Evolutionary conservation across 2,888 invertebrate species (phyloP).

Genomic region (Stegophylla sp.): DNA sequence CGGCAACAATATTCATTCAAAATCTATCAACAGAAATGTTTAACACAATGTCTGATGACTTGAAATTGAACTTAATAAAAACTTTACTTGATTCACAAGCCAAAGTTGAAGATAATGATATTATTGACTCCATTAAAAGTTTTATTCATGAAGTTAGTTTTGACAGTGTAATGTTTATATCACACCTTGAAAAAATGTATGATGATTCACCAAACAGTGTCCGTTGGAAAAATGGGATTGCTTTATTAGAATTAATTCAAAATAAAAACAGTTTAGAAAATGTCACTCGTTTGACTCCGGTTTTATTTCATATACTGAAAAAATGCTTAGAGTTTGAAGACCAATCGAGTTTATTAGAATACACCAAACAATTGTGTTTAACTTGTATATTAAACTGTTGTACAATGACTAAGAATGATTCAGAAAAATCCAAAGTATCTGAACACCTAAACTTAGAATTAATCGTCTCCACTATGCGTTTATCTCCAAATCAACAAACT

Average conservation of each 20-base stretch:
- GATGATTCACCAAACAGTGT: slow-evolving; percentile 30
- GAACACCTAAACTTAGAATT: slow-evolving; percentile 74
- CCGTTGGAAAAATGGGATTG: slow-evolving; percentile 79
- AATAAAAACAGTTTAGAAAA: slow-evolving; percentile 80
- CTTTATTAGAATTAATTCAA: slow-evolving; percentile 83
- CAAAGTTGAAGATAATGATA: slow-evolving; percentile 52
- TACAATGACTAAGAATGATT: slow-evolving; percentile 65
- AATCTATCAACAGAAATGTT: slow-evolving; percentile 66
- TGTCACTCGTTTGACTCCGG: slow-evolving; percentile 73
- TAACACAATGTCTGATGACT: slow-evolving; percentile 62
- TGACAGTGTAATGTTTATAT: slow-evolving; percentile 57
- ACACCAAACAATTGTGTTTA: slow-evolving; percentile 84
- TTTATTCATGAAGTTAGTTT: slow-evolving; percentile 60
- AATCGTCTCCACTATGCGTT: slow-evolving; percentile 86
- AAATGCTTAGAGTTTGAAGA: slow-evolving; percentile 82
- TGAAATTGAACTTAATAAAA: slow-evolving; percentile 58
- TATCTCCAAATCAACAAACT: slow-evolving; percentile 91
- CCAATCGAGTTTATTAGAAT: slow-evolving; percentile 78
- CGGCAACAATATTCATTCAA: slow-evolving; percentile 64
- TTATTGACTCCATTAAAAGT: slow-evolving; percentile 59
- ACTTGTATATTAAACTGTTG: slow-evolving; percentile 78
- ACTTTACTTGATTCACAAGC: slow-evolving; percentile 56
- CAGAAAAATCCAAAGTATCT: slow-evolving; percentile 66
- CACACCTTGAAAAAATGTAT: slow-evolving; percentile 59
- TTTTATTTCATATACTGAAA: slow-evolving; percentile 79